Percentiles rank a stretch among this genome's conserved stretches.
phyloP scores from a whole-genome alignment of 2,797 vertebrate species.

The Naso thynnoides region DNA sequence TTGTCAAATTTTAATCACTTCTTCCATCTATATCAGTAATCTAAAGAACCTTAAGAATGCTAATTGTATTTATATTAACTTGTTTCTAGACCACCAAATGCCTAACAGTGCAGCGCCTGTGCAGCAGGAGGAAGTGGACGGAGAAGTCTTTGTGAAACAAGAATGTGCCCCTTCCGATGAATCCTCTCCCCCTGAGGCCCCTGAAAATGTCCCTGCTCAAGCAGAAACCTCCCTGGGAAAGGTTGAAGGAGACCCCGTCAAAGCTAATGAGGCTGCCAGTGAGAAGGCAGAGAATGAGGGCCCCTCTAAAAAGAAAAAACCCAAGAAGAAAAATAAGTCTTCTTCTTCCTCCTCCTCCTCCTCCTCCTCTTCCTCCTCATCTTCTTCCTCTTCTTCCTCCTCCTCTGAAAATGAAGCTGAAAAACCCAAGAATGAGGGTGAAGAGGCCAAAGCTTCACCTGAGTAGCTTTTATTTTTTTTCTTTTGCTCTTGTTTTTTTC shows the following conservation, averaged over 20 bases:
- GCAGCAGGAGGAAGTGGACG: neutral
- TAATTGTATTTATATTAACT: neutral
- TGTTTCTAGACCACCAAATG: constrained; percentile 39
- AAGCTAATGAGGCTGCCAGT: neutral
- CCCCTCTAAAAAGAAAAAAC: constrained; percentile 25
- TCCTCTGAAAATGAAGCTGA: constrained; percentile 48
- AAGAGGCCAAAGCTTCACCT: constrained; percentile 22
- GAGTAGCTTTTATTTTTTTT: neutral
- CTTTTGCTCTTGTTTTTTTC: neutral
- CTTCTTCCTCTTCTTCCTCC: constrained; percentile 33
- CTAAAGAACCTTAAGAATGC: neutral
- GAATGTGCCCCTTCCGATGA: neutral
- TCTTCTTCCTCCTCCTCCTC: constrained; percentile 50
- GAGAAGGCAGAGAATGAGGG: neutral
- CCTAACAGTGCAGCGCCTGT: accelerated
- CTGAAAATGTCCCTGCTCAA: neutral
- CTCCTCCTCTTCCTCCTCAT: constrained; percentile 25
- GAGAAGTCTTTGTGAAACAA: neutral
- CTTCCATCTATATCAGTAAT: no score
- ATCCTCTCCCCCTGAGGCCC: neutral
- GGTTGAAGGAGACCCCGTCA: neutral
- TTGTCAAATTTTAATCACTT: neutral
- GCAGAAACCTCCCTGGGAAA: neutral
- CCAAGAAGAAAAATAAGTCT: constrained; percentile 33
- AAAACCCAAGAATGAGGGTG: neutral